Evolutionary conservation across 2,888 invertebrate species (phyloP).

Genomic region (Drosophila rubida): DNA sequence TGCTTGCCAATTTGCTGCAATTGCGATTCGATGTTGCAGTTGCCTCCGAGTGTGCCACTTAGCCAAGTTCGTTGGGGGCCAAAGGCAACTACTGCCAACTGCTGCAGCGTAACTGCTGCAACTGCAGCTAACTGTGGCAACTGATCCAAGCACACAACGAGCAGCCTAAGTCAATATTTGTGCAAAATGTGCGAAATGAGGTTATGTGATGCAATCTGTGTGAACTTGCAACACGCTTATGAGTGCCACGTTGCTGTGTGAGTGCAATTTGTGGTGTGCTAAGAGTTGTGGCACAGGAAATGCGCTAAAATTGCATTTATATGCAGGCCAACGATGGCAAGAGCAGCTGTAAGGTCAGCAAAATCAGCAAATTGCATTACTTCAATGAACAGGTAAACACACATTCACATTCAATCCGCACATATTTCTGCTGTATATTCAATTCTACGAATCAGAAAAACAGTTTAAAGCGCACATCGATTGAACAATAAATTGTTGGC

Average conservation of each 20-base stretch:
- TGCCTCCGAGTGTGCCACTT: conserved; percentile 73
- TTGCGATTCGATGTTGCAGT: conserved; percentile 60
- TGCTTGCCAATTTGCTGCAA: conserved; percentile 76
- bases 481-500: no score
- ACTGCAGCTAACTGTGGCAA: conserved; percentile 24
- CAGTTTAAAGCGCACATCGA: no score
- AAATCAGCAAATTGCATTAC: conserved; percentile 17
- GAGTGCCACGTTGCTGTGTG: conserved; percentile 18
- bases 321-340: conserved; percentile 40
- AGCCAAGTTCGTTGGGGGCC: conserved; percentile 54
- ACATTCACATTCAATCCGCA: no score
- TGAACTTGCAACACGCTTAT: conserved; percentile 49
- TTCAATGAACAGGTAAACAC: not conserved
- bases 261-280: conserved; percentile 44
- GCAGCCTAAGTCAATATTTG: conserved; percentile 71
- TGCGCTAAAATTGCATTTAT: conserved; percentile 47
- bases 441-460: no score
- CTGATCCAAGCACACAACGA: conserved; percentile 29
- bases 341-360: conserved; percentile 45
- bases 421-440: no score
- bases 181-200: conserved; percentile 62
- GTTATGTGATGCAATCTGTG: conserved; percentile 71
- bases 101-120: conserved; percentile 20
- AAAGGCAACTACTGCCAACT: conserved; percentile 51
- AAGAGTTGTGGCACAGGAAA: conserved; percentile 19